A percentile compares a stretch with the other conserved stretches of the same genome.
Evolutionary conservation across 2,888 invertebrate genomes (phyloP).

Genomic region (Odontothrips loti): DNA sequence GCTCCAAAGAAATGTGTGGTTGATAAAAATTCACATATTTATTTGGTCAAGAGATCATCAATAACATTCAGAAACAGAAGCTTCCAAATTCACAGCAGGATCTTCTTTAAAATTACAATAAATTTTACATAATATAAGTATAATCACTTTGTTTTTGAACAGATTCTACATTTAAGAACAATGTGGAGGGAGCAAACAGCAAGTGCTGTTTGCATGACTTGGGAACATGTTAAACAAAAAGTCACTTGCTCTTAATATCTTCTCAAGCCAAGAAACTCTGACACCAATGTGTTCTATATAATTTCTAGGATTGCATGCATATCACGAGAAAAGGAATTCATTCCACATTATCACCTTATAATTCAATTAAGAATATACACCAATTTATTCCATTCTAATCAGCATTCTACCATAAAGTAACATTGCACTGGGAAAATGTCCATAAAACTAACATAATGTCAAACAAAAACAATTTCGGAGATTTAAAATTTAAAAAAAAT

Average conservation of each 20-base stretch:
- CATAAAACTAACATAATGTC: neutral
- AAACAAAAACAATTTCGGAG: no score
- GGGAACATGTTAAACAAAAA: constrained; percentile 1
- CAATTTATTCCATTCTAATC: neutral
- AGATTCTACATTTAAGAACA: constrained; percentile 17
- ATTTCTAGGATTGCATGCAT: constrained; percentile 7
- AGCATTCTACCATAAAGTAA: neutral
- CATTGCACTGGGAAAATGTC: neutral
- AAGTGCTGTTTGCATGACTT: neutral
- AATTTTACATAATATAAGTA: constrained; percentile 19
- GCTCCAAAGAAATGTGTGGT: neutral
- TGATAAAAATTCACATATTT: constrained; percentile 27
- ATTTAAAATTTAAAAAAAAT: no score
- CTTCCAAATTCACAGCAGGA: constrained; percentile 22
- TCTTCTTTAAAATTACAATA: constrained; percentile 27
- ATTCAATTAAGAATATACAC: neutral
- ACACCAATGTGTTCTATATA: constrained; percentile 1
- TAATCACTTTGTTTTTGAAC: constrained; percentile 25
- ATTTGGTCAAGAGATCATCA: constrained; percentile 26
- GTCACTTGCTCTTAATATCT: neutral
- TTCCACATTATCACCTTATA: constrained; percentile 12
- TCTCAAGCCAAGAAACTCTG: neutral
- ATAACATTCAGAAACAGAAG: constrained; percentile 21
- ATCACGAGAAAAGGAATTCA: constrained; percentile 20
- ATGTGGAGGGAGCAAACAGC: neutral